Base-by-base conservation (phyloP, 1,140 invertebrate genomes). In the Penaeus chinensis region DNA sequence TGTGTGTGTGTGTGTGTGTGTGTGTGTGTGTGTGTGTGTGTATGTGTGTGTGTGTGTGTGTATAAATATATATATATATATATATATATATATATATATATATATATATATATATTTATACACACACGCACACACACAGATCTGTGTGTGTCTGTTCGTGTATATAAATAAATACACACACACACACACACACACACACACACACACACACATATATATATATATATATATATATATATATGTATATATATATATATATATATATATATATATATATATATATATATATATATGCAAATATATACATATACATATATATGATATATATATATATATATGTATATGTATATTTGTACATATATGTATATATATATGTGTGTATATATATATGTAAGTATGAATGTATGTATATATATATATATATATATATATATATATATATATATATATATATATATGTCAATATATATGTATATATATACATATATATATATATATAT, bases 211-310 rank as follows among this genome's bases (percentile, higher is more conserved):
- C 42, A 78, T 81, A 81, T 61, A 81, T 81, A 62, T 62, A 81
- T 81, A 63, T 54, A 81, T 62, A 63, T 54, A 81, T 81, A 81
- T 54, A 62, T 62, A 81, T 61, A 81, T 63, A 81, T 24, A 81
- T 61, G 19, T 61, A 62, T 81, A 62, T 81, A 62, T 81, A 81
- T 54, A 61, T 27, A 81, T 27, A 81, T 62, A 81, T 81, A 81
- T 78, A 78, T 78, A 54, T 42, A 78, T 42, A 78, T 78, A 78
- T 78, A 78, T 42, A 37, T 78, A 37, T 78, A 78, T 37, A 78
- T 78, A 37, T 78, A 78, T 37, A 78, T 37, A 78, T 37, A 78
- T 78, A 37, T 78, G 47, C 11, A 78, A 42, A 76, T 76, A 76
- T 76, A 76, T n/a, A n/a, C n/a, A n/a, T n/a, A n/a, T n/a, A n/a